Conservation (phyloP, 2,888 invertebrate genomes). For the Epinotia demarniana region DNA sequence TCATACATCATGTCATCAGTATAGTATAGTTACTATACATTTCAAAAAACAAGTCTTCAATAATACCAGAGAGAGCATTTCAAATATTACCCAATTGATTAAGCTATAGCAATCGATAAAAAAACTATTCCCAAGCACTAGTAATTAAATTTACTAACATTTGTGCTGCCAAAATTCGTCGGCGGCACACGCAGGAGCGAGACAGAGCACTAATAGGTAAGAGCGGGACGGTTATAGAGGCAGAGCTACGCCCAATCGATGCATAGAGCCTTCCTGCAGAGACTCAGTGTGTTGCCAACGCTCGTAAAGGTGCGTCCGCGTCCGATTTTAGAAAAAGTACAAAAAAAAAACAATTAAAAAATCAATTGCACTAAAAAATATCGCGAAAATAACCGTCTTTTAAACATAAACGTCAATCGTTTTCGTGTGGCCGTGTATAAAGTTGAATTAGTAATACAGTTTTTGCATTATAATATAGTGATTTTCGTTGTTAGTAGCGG, state of each 20-base stretch:
- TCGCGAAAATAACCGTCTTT: not conserved
- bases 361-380: slow-evolving; percentile 9
- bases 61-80: not conserved
- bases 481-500: not conserved
- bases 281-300: slow-evolving; percentile 71
- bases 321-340: slow-evolving; percentile 51
- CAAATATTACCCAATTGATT: slow-evolving; percentile 16
- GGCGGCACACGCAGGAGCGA: slow-evolving; percentile 62
- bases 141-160: slow-evolving; percentile 61
- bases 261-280: slow-evolving; percentile 76
- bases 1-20: no score
- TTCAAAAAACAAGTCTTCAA: not conserved
- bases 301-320: slow-evolving; percentile 59
- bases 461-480: not conserved
- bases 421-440: slow-evolving; percentile 6
- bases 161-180: slow-evolving; percentile 79
- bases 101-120: slow-evolving; percentile 46
- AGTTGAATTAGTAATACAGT: not conserved
- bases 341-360: slow-evolving; percentile 44
- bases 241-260: slow-evolving; percentile 81
- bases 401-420: not conserved
- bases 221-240: slow-evolving; percentile 62
- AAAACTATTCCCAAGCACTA: slow-evolving; percentile 50
- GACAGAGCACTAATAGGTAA: slow-evolving; percentile 53
- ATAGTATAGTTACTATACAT: not conserved